A percentile compares a stretch with the other conserved stretches of the same genome.
These are phyloP conservation scores for Sepiola atlantica DNA, from an alignment of 2,888 invertebrate genomes.

Conservation along the genomic window DNA sequence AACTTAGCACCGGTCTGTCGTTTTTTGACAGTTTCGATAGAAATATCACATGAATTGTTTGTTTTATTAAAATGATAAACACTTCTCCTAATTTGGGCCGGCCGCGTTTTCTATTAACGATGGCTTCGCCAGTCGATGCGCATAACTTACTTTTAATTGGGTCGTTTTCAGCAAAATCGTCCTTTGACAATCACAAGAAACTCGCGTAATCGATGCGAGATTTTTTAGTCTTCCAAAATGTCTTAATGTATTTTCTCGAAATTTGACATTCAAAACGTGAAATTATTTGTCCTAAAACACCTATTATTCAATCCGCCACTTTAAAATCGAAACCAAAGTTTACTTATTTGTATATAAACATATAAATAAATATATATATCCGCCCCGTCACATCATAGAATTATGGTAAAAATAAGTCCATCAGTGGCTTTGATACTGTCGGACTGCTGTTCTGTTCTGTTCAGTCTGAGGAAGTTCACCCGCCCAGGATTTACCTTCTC, in stretches of 20 bases:
- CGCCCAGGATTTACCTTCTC: too few species aligned
- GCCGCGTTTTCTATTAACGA: not conserved
- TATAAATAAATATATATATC: not conserved
- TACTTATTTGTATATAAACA: not conserved
- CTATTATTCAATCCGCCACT: not conserved
- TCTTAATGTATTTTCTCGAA: not conserved
- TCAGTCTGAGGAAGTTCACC: too few species aligned
- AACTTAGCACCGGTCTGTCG: slow-evolving; percentile 19
- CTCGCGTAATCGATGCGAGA: too few species aligned
- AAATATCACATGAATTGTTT: slow-evolving; percentile 32
- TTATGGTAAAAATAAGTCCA: too few species aligned
- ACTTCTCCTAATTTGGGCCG: not conserved
- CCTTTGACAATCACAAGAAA: not conserved
- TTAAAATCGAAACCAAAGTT: not conserved
- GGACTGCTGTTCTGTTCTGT: too few species aligned
- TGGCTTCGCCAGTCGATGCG: not conserved
- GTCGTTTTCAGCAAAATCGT: not conserved
- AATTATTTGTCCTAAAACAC: not conserved
- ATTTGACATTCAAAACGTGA: not conserved
- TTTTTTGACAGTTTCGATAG: slow-evolving; percentile 23
- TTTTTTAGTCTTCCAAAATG: not conserved
- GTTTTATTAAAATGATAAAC: slow-evolving; percentile 32
- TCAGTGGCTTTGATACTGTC: too few species aligned
- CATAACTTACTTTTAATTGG: not conserved
- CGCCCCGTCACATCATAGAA: too few species aligned